A percentile compares a stretch with the other conserved stretches of the same genome.
Evolutionary conservation across 2,888 invertebrate species (phyloP).

Genomic region (Cryptophagus acutangulus): DNA sequence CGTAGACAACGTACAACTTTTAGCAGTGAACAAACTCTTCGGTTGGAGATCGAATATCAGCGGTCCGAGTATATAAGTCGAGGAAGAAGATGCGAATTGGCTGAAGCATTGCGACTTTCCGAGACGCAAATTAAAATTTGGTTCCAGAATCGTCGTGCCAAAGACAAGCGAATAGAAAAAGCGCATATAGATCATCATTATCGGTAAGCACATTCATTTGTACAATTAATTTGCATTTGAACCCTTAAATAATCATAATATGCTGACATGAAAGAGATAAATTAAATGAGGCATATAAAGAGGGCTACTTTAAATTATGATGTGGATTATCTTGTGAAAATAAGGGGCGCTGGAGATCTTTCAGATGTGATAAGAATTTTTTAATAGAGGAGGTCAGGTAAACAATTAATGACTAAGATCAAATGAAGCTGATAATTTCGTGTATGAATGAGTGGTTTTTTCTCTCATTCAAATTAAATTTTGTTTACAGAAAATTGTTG

Average conservation of each 20-base stretch:
- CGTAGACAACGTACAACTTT: slow-evolving; percentile 91
- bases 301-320: slow-evolving; percentile 14
- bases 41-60: slow-evolving; percentile 87
- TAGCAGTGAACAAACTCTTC: slow-evolving; percentile 86
- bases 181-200: slow-evolving; percentile 93
- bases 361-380: too few species aligned
- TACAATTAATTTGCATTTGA: slow-evolving; percentile 6
- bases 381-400: too few species aligned
- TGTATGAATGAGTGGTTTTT: too few species aligned
- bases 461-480: too few species aligned
- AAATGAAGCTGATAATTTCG: too few species aligned
- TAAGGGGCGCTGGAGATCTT: too few species aligned
- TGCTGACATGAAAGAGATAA: background rate
- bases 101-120: slow-evolving; percentile 62
- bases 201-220: slow-evolving; percentile 55
- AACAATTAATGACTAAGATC: too few species aligned
- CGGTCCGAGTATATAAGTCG: slow-evolving; percentile 89
- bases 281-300: slow-evolving; percentile 20
- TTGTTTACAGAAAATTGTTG: slow-evolving; percentile 42
- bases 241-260: too few species aligned
- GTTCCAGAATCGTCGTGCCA: slow-evolving; percentile 94
- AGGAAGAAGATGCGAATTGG: slow-evolving; percentile 74
- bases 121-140: slow-evolving; percentile 85
- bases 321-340: slow-evolving; percentile 8
- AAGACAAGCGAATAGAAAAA: slow-evolving; percentile 94